Conservation (phyloP, 2,113 vertebrate genomes). For the Elachura formosa region DNA sequence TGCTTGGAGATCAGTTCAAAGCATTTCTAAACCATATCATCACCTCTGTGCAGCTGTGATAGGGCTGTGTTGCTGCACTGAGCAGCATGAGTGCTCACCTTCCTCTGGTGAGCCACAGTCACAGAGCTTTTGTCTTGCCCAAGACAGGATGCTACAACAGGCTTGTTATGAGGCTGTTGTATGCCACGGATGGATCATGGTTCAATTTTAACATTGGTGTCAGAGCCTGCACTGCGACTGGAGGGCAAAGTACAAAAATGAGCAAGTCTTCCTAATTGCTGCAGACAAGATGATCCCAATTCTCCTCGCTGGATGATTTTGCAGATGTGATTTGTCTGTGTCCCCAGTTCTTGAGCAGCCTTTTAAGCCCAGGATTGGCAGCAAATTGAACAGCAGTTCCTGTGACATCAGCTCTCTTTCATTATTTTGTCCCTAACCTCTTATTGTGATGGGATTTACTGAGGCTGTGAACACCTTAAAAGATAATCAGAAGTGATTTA, state of each 20-base stretch:
- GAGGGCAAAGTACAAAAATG: not conserved
- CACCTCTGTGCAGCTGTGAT: no score
- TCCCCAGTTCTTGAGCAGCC: not conserved
- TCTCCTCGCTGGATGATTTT: not conserved
- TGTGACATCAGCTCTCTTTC: not conserved
- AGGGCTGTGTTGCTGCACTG: not conserved
- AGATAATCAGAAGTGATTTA: not conserved
- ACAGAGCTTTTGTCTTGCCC: not conserved
- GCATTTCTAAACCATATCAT: conserved; percentile 1
- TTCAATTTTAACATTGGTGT: not conserved
- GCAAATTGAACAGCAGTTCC: not conserved
- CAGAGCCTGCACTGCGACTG: not conserved
- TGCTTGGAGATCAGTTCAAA: not conserved
- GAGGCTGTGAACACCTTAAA: not conserved
- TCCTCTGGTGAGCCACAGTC: not conserved
- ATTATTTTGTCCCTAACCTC: not conserved
- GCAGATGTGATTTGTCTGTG: not conserved
- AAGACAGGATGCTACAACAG: not conserved
- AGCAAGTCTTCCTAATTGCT: not conserved
- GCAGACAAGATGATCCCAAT: not conserved
- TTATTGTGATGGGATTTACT: not conserved
- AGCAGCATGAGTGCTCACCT: not conserved
- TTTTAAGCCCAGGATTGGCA: not conserved
- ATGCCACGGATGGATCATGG: not conserved
- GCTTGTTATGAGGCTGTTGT: rapidly evolving